These are phyloP conservation scores for Alosa sapidissima DNA, from an alignment of 2,797 vertebrate species.

Conservation along the genomic window DNA sequence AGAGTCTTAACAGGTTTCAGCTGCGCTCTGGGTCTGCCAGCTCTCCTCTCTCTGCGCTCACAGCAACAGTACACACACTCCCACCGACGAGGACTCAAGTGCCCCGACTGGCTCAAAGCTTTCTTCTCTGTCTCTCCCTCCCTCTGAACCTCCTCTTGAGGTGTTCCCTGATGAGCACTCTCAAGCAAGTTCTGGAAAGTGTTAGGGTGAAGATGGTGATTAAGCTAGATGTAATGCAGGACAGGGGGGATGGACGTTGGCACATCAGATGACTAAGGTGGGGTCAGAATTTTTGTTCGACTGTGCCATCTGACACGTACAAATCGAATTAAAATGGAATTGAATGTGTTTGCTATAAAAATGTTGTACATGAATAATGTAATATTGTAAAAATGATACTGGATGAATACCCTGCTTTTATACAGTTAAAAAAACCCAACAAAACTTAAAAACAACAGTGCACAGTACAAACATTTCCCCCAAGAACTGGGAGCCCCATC, in stretches of 20 bases:
- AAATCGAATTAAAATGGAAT: neutral
- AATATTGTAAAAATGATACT: neutral
- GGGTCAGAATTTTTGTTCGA: conserved; percentile 36
- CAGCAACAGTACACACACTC: neutral
- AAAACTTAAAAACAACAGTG: neutral
- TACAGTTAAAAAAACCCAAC: neutral
- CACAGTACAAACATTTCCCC: neutral
- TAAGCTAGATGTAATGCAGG: conserved; percentile 42
- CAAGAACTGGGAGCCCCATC: neutral
- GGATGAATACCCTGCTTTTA: neutral
- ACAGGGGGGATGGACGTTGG: conserved; percentile 1
- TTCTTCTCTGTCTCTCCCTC: conserved; percentile 44
- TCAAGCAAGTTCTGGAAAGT: conserved; percentile 52
- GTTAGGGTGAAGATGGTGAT: conserved; percentile 54
- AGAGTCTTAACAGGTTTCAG: conserved; percentile 67
- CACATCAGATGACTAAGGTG: conserved; percentile 63
- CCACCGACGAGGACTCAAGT: neutral
- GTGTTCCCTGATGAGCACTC: conserved; percentile 63
- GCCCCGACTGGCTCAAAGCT: conserved; percentile 25
- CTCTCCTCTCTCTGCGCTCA: conserved; percentile 46
- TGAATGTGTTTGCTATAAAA: neutral
- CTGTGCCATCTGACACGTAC: neutral
- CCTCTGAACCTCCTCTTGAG: conserved; percentile 62
- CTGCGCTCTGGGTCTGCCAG: conserved; percentile 63
- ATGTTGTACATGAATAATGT: neutral